A percentile compares a stretch with the other conserved stretches of the same genome.
Conservation (phyloP, 2,797 vertebrate genomes). For the Enteromius paludinosus region DNA sequence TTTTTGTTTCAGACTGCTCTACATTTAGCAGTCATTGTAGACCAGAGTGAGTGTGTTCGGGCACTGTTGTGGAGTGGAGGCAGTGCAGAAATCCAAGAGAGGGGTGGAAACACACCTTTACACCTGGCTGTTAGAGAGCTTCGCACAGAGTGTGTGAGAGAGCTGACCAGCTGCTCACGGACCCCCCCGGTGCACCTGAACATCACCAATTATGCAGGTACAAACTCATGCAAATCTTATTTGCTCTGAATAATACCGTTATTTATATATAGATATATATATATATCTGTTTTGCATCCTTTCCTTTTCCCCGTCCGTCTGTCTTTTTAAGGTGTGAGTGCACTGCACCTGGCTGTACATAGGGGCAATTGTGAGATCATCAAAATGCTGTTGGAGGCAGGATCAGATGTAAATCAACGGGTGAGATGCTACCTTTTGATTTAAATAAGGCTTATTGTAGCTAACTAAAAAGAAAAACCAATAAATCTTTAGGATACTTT, state of each 20-base stretch:
- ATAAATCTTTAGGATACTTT: too few relatives aligned
- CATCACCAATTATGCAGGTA: conserved; percentile 65
- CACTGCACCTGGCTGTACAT: conserved; percentile 76
- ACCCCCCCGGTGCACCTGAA: conserved; percentile 54
- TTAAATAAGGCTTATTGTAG: neutral
- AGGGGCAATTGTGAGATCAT: conserved; percentile 73
- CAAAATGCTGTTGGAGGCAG: conserved; percentile 68
- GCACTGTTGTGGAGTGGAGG: conserved; percentile 72
- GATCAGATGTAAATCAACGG: conserved; percentile 76
- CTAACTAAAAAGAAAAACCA: neutral
- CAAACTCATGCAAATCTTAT: neutral
- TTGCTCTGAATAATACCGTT: neutral
- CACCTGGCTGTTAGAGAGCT: conserved; percentile 77
- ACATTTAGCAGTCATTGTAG: conserved; percentile 79
- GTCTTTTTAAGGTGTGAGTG: conserved; percentile 71
- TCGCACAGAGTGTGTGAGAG: conserved; percentile 66
- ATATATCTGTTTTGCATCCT: neutral
- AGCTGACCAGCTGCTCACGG: conserved; percentile 65
- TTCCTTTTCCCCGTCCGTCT: neutral
- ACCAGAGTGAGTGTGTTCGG: conserved; percentile 66
- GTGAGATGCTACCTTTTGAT: conserved; percentile 63
- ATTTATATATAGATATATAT: neutral
- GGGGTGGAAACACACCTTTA: conserved; percentile 77
- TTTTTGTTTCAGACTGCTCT: conserved; percentile 73
- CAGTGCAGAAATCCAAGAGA: conserved; percentile 67